phyloP scores from a whole-genome alignment of 2,888 invertebrate species.

The Epicampocera succincta region DNA sequence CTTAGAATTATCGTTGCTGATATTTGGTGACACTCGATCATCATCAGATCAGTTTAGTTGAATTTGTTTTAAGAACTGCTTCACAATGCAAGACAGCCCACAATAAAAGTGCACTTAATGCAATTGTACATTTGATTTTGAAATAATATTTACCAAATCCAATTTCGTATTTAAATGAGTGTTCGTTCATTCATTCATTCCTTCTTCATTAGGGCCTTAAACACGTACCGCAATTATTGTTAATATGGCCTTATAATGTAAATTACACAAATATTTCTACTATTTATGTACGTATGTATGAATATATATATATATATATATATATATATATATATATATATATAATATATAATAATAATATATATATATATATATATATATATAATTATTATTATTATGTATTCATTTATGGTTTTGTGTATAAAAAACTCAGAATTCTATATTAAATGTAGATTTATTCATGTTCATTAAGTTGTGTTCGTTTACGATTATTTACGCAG shows the following conservation, averaged over 20 bases:
- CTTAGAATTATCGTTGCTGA: no score
- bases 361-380: no score
- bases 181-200: background rate
- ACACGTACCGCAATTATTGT: conserved; percentile 17
- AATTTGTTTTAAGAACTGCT: no score
- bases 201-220: background rate
- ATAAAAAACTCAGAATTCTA: background rate
- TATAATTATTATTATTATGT: conserved; percentile 33
- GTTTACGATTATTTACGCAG: conserved; percentile 54
- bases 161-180: conserved; percentile 3
- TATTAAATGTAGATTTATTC: conserved; percentile 38
- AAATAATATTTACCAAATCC: background rate
- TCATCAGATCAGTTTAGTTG: no score
- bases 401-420: conserved; percentile 28
- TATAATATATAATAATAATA: no score
- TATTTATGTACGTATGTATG: conserved; percentile 30
- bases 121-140: conserved; percentile 3
- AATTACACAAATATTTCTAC: conserved; percentile 51
- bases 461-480: conserved; percentile 31
- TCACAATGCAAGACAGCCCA: no score
- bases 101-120: no score
- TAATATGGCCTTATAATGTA: conserved; percentile 53
- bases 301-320: no score
- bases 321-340: no score
- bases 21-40: no score